Evolutionary conservation across 2,113 vertebrate species (phyloP).

Genomic region (Scopus umbretta): DNA sequence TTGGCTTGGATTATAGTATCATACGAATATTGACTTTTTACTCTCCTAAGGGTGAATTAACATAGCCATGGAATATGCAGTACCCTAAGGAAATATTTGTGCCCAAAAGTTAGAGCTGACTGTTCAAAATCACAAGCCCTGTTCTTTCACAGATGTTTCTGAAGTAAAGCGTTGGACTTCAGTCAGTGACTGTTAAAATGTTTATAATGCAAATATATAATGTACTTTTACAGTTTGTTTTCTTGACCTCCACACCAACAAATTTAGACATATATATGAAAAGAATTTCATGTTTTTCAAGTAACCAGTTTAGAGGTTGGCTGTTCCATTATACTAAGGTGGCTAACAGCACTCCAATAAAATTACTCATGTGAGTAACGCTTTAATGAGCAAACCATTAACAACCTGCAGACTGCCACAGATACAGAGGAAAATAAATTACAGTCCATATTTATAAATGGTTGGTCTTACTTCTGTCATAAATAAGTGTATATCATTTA

Average conservation of each 20-base stretch:
- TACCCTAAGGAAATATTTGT: background rate
- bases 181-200: background rate
- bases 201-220: background rate
- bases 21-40: background rate
- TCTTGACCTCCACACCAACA: background rate
- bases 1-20: background rate
- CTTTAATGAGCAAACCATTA: background rate
- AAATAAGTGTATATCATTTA: background rate
- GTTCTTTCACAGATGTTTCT: background rate
- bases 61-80: background rate
- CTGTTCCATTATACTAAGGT: background rate
- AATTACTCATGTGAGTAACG: background rate
- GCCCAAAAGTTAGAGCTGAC: background rate
- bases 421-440: background rate
- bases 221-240: background rate
- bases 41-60: background rate
- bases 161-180: background rate
- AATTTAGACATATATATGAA: background rate
- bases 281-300: background rate
- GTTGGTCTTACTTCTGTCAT: background rate
- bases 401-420: background rate
- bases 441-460: background rate
- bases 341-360: background rate
- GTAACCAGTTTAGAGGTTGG: background rate
- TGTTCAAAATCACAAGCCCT: background rate